phyloP scores from a whole-genome alignment of 2,888 invertebrate species.

The Rotaria magnacalcarata region DNA sequence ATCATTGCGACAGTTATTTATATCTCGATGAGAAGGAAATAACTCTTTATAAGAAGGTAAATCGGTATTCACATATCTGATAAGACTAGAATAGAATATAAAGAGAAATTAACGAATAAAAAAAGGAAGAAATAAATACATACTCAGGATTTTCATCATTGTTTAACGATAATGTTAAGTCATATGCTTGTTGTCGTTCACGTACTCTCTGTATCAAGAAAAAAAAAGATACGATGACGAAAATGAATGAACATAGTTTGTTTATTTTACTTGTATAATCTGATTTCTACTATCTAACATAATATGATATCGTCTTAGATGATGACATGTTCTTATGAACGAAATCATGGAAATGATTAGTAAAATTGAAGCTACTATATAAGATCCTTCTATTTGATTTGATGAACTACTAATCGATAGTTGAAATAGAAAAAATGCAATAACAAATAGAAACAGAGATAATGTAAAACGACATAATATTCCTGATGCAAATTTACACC shows the following conservation, averaged over 20 bases:
- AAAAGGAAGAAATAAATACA: neutral
- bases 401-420: neutral
- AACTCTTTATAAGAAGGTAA: neutral
- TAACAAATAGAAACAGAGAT: neutral
- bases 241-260: neutral
- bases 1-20: neutral
- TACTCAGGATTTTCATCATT: neutral
- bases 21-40: neutral
- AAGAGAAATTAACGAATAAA: neutral
- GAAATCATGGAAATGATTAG: neutral
- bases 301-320: neutral
- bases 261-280: neutral
- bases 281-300: neutral
- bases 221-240: neutral
- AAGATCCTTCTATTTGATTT: neutral
- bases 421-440: neutral
- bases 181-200: neutral
- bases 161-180: neutral
- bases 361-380: neutral
- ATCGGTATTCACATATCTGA: neutral
- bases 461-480: neutral
- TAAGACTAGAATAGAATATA: neutral
- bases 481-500: neutral
- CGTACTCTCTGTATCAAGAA: neutral
- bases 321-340: neutral